Evolutionary conservation across 2,888 invertebrate species (phyloP).

Genomic region (Andrena dorsata): DNA sequence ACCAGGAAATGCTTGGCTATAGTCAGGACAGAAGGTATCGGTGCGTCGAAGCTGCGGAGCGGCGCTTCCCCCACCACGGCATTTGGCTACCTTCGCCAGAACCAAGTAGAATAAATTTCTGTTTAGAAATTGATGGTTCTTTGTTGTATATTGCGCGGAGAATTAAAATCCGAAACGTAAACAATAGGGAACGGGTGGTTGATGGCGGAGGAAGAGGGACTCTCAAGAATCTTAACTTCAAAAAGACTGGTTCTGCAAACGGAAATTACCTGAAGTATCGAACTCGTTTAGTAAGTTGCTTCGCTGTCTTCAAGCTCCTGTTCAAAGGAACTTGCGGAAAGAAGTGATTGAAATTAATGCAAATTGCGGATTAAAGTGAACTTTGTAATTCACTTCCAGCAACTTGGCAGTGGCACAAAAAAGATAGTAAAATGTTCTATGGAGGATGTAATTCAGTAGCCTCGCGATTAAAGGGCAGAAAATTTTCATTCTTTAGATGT

Average conservation of each 20-base stretch:
- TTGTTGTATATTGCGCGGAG: no score
- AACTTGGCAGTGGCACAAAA: constrained; percentile 8
- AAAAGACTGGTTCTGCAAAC: background rate
- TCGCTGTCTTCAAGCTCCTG: constrained; percentile 5
- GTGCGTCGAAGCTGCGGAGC: no score
- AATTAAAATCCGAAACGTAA: no score
- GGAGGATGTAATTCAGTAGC: background rate
- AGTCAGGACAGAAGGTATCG: no score
- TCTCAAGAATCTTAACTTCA: constrained; percentile 1
- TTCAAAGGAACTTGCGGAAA: constrained; percentile 15
- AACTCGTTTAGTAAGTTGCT: constrained; percentile 16
- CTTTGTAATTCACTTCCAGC: constrained; percentile 22
- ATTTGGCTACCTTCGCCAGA: no score
- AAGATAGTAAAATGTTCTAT: background rate
- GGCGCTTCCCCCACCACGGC: no score
- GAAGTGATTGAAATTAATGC: constrained; percentile 36
- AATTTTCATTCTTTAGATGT: background rate
- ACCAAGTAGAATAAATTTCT: no score
- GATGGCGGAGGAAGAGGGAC: background rate
- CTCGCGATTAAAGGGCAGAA: background rate
- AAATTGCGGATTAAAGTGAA: constrained; percentile 27
- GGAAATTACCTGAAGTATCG: constrained; percentile 10
- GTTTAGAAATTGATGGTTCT: no score
- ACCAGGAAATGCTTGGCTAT: no score
- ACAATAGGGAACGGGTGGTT: no score